Percentiles rank a stretch among this genome's conserved stretches.
phyloP scores from a whole-genome alignment of 2,113 vertebrate species.

The Tylochromis polylepis region DNA sequence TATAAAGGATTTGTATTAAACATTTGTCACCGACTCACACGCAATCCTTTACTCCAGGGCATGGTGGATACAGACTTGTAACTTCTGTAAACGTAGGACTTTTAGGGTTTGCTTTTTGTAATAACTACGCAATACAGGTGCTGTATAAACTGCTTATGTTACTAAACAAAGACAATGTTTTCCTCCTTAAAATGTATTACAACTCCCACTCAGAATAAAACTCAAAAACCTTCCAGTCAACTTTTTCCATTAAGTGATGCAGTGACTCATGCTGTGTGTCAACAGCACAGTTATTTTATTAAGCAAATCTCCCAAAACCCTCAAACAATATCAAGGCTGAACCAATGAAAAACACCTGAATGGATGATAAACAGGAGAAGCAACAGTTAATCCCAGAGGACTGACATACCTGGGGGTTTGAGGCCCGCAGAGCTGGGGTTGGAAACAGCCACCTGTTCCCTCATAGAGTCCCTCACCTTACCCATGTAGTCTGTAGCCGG shows the following conservation, averaged over 20 bases:
- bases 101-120: not conserved
- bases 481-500: conserved; percentile 87
- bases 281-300: not conserved
- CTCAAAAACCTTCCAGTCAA: not conserved
- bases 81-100: not conserved
- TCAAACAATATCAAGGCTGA: not conserved
- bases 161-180: not conserved
- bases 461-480: conserved; percentile 87
- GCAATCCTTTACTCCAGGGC: not conserved
- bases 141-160: not conserved
- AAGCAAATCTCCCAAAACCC: conserved; percentile 5
- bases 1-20: not conserved
- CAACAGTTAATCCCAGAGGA: not conserved
- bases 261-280: not conserved
- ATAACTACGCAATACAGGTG: not conserved
- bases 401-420: conserved; percentile 81
- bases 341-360: not conserved
- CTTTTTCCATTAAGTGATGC: not conserved
- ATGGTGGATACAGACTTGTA: not conserved
- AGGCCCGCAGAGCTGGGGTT: conserved; percentile 79
- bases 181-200: not conserved
- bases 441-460: conserved; percentile 84
- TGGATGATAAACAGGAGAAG: not conserved
- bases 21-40: not conserved
- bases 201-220: not conserved